Evolutionary conservation across 1,140 invertebrate species (phyloP).

Genomic region (Aradophagus sp.): DNA sequence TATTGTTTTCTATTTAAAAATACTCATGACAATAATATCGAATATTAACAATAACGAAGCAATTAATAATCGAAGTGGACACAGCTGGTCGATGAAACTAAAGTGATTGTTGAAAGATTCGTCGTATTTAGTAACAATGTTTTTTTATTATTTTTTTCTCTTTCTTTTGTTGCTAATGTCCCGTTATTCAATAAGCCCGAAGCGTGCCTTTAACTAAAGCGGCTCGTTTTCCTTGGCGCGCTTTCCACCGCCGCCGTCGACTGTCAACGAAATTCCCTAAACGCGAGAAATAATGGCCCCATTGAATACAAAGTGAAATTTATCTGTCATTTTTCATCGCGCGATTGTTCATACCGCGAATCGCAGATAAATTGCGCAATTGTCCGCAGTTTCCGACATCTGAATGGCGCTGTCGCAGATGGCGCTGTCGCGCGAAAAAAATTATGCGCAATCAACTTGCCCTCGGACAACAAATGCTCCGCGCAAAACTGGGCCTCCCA

Average conservation of each 20-base stretch:
- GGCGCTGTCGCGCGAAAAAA: slow-evolving; percentile 21
- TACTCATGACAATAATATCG: slow-evolving; percentile 34
- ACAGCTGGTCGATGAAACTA: slow-evolving; percentile 17
- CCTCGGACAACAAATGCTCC: slow-evolving; percentile 7
- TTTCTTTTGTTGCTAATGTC: slow-evolving; percentile 10
- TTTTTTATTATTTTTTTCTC: no score
- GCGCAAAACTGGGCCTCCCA: no score
- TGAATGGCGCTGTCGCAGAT: slow-evolving; percentile 43
- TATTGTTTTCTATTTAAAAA: slow-evolving; percentile 47
- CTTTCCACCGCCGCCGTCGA: not conserved
- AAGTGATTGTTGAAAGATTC: slow-evolving; percentile 28
- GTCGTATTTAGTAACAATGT: slow-evolving; percentile 13
- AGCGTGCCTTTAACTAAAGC: slow-evolving; percentile 19
- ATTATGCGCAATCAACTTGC: slow-evolving; percentile 17
- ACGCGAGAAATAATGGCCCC: slow-evolving; percentile 40
- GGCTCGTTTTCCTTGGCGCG: slow-evolving; percentile 5
- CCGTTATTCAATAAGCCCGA: slow-evolving; percentile 13
- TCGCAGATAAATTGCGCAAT: slow-evolving; percentile 43
- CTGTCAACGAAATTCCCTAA: slow-evolving; percentile 29
- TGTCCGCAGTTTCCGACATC: slow-evolving; percentile 36
- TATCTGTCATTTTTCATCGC: slow-evolving; percentile 49
- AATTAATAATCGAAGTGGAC: slow-evolving; percentile 28
- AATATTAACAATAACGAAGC: slow-evolving; percentile 41
- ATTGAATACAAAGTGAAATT: slow-evolving; percentile 43
- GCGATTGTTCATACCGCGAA: slow-evolving; percentile 22